phyloP scores from a whole-genome alignment of 2,113 vertebrate genomes.

The Eleginops maclovinus region DNA sequence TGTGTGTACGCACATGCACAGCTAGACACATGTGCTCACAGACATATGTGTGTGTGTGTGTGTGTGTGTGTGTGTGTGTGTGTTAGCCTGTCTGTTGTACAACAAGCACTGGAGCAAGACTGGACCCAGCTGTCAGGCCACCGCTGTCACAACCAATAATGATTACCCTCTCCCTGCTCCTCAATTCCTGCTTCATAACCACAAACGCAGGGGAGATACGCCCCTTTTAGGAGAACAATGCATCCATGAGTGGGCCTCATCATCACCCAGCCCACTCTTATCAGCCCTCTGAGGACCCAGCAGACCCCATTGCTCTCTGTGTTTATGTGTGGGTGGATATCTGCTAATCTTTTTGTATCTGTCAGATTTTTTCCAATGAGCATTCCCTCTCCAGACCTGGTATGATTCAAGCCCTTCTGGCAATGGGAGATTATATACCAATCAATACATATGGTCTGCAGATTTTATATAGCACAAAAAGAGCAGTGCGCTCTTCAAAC shows the following conservation, averaged over 20 bases:
- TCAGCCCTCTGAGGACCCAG: conserved; percentile 73
- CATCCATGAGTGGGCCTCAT: conserved; percentile 82
- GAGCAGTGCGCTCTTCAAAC: conserved; percentile 31
- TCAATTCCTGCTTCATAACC: conserved; percentile 83
- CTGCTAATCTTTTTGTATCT: conserved; percentile 81
- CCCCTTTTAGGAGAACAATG: conserved; percentile 83
- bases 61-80: conserved; percentile 43
- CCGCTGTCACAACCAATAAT: conserved; percentile 85
- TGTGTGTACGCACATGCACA: conserved; percentile 49
- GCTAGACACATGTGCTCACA: conserved; percentile 15
- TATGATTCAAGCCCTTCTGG: conserved; percentile 78
- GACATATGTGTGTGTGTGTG: conserved; percentile 33
- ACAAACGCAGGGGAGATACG: conserved; percentile 72
- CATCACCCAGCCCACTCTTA: conserved; percentile 83
- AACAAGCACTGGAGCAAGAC: conserved; percentile 85
- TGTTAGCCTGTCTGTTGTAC: conserved; percentile 78
- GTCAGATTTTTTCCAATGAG: conserved; percentile 71
- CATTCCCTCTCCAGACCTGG: conserved; percentile 59
- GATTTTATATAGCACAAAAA: conserved; percentile 53
- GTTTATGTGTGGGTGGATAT: conserved; percentile 58
- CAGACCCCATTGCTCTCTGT: conserved; percentile 59
- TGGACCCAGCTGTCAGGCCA: conserved; percentile 87
- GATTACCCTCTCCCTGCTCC: conserved; percentile 82
- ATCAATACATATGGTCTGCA: conserved; percentile 74
- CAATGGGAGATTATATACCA: conserved; percentile 74